A percentile compares a stretch with the other conserved stretches of the same genome.
phyloP scores from a whole-genome alignment of 1,140 invertebrate species.

The Stenopsyche tienmushanensis region DNA sequence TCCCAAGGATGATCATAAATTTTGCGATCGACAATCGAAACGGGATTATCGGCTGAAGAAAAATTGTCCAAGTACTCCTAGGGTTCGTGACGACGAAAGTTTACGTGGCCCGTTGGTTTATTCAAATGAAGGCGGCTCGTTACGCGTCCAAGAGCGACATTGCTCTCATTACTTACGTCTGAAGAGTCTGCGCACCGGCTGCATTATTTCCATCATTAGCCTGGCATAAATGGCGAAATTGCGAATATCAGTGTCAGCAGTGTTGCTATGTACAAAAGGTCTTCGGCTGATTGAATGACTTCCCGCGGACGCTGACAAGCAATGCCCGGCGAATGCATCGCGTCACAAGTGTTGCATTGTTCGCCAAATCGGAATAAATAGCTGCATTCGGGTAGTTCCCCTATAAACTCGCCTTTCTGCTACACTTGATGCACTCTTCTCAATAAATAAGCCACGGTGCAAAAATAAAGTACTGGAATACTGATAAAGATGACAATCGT shows the following conservation, averaged over 20 bases:
- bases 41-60: too few species aligned
- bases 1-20: too few species aligned
- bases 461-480: too few species aligned
- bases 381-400: background rate
- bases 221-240: slow-evolving; percentile 41
- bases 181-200: slow-evolving; percentile 1
- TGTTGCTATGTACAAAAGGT: slow-evolving; percentile 28
- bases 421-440: background rate
- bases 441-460: too few species aligned
- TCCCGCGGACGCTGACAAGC: slow-evolving; percentile 14
- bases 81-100: background rate
- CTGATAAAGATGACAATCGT: too few species aligned
- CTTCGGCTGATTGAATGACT: slow-evolving; percentile 30
- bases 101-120: background rate
- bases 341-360: slow-evolving; percentile 30
- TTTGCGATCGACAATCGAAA: too few species aligned
- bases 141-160: slow-evolving; percentile 29
- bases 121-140: slow-evolving; percentile 30
- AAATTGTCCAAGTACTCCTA: background rate
- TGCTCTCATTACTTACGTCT: slow-evolving; percentile 30
- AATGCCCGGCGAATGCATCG: slow-evolving; percentile 4
- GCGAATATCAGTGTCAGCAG: slow-evolving; percentile 38
- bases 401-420: background rate
- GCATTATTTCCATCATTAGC: slow-evolving; percentile 42
- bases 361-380: slow-evolving; percentile 8